Conservation (phyloP, 2,113 vertebrate species). For the Pseudopodoces humilis region DNA sequence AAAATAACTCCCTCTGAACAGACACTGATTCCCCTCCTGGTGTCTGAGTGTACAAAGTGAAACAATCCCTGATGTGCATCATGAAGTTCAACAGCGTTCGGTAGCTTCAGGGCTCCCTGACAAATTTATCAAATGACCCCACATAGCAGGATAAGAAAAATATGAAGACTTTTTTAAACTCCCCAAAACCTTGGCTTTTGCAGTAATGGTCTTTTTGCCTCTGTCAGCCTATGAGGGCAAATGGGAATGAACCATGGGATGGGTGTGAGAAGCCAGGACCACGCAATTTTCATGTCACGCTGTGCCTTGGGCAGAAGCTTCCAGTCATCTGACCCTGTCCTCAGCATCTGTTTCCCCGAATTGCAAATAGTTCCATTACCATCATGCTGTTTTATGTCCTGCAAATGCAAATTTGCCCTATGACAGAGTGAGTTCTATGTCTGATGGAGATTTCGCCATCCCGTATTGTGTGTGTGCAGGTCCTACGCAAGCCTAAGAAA, state of each 20-base stretch:
- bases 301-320: conserved; percentile 38
- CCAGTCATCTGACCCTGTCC: conserved; percentile 34
- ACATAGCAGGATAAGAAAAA: background rate
- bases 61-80: background rate
- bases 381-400: background rate
- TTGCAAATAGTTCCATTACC: conserved; percentile 4
- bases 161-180: background rate
- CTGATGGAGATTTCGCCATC: conserved; percentile 39
- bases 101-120: background rate
- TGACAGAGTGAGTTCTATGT: background rate
- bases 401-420: conserved; percentile 1
- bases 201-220: background rate
- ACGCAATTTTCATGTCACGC: background rate
- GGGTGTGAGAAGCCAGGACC: background rate
- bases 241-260: background rate
- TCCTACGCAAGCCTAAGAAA: conserved; percentile 14
- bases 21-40: background rate
- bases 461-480: background rate
- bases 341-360: conserved; percentile 45
- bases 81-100: background rate
- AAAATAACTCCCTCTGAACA: background rate
- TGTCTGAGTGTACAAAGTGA: background rate
- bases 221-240: background rate
- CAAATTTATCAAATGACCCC: background rate
- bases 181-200: background rate